Evolutionary conservation across 2,797 vertebrate genomes (phyloP), one percentile per base, ranked within the genome.

Genomic region (Thunnus albacares): DNA sequence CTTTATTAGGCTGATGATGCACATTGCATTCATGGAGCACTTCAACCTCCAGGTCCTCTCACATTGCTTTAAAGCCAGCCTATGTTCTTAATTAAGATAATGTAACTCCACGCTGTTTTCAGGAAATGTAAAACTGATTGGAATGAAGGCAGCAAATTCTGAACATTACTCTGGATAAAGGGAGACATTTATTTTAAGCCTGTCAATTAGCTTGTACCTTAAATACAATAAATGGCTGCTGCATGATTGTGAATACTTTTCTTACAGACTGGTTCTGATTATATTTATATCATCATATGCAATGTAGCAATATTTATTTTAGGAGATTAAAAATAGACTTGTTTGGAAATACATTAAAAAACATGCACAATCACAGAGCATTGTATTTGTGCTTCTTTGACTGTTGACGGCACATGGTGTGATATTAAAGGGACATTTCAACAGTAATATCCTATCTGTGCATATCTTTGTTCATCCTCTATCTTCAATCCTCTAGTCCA

Each of bases 1-100:
- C 90, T 92, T 81, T 57, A 93, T 93, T 89, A 91, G 80, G 76
- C 76, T 88, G 85, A 92, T 90, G 71, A 92, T 89, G 76, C 84
- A 87, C 84, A 84, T 88, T 81, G 82, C 71, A 90, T 89, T 90
- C 85, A 71, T 6, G 1, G 63, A 86, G 87, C 75, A 82, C 75
- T 83, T 89, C 82, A 88, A 85, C 84, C 75, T 77, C 67, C 63
- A 75, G 71, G 72, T 82, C 67, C 61, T 81, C 78, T 59, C 77
- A 84, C 80, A 69, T 70, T 64, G 61, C 68, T 74, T 53, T 80
- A 90, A 87, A 81, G 74, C 47, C 87, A 57, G 70, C 69, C 71
- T 75, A 35, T 83, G 86, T 88, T 83, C 78, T 77, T 90, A 82
- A 93, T 91, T 91, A 90, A 75, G 24, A 84, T 77, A 71, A 75